These are phyloP conservation scores for Clivina fossor DNA, from an alignment of 2,888 invertebrate genomes.

Conservation along the genomic window DNA sequence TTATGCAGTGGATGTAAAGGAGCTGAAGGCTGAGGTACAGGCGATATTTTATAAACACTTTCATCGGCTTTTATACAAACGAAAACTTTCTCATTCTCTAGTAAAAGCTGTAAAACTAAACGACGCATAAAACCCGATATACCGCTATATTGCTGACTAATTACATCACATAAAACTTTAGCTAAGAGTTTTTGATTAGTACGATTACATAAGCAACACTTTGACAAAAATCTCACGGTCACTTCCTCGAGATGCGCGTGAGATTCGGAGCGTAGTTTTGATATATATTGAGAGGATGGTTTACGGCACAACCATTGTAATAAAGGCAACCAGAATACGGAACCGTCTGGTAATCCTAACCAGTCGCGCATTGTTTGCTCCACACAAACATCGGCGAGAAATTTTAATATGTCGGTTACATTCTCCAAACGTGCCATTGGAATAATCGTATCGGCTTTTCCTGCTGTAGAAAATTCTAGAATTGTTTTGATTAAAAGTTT, in stretches of 20 bases:
- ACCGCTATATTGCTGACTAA: constrained; percentile 65
- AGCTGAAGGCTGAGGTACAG: constrained; percentile 48
- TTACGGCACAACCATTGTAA: constrained; percentile 69
- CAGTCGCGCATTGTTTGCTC: constrained; percentile 84
- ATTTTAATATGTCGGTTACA: constrained; percentile 71
- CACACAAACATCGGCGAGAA: constrained; percentile 78
- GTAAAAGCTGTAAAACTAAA: constrained; percentile 78
- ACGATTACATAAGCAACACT: constrained; percentile 82
- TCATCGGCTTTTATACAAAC: constrained; percentile 65
- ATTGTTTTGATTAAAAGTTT: constrained; percentile 65
- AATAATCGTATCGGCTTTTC: constrained; percentile 45
- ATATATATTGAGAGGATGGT: constrained; percentile 35
- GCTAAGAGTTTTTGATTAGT: constrained; percentile 83
- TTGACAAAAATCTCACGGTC: constrained; percentile 79
- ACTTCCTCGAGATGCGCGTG: constrained; percentile 70
- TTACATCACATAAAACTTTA: constrained; percentile 74
- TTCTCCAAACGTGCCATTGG: constrained; percentile 62
- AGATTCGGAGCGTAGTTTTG: constrained; percentile 39
- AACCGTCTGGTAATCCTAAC: constrained; percentile 78
- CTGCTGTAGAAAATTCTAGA: constrained; percentile 52
- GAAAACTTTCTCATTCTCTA: constrained; percentile 82
- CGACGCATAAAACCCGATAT: constrained; percentile 88
- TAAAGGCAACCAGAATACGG: constrained; percentile 83
- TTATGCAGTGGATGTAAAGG: constrained; percentile 69
- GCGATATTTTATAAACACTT: constrained; percentile 50